These are phyloP conservation scores for Anisognathus igniventris DNA, from an alignment of 2,797 vertebrate species.

Conservation along the genomic window DNA sequence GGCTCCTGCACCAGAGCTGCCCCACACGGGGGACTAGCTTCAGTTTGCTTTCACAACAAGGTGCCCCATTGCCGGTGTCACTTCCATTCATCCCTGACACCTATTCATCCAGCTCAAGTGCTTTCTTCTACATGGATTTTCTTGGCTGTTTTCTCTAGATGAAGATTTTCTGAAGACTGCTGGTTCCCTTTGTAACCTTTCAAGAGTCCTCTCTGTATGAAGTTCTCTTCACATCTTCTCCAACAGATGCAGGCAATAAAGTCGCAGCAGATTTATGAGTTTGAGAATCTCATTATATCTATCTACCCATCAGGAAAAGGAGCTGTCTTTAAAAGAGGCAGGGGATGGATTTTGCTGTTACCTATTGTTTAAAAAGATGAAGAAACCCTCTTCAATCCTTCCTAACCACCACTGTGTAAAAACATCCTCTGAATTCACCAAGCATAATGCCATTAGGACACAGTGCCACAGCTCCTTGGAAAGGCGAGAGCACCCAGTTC, in stretches of 20 bases:
- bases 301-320: constrained; percentile 20
- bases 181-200: constrained; percentile 30
- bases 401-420: background rate
- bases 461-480: rapidly evolving
- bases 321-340: background rate
- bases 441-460: background rate
- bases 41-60: background rate
- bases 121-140: background rate
- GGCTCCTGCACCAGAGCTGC: background rate
- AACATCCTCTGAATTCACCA: background rate
- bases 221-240: constrained; percentile 30
- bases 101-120: background rate
- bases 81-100: background rate
- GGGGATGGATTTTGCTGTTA: background rate
- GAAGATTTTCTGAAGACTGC: constrained; percentile 25
- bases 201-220: constrained; percentile 22
- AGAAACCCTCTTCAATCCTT: background rate
- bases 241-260: constrained; percentile 23
- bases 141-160: constrained; percentile 9
- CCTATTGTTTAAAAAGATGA: constrained; percentile 37
- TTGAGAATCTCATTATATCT: constrained; percentile 38
- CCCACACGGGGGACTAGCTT: background rate
- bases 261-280: background rate
- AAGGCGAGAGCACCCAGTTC: background rate
- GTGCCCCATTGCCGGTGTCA: rapidly evolving